Evolutionary conservation across 2,113 vertebrate species (phyloP).

Genomic region (Pardalotus punctatus): DNA sequence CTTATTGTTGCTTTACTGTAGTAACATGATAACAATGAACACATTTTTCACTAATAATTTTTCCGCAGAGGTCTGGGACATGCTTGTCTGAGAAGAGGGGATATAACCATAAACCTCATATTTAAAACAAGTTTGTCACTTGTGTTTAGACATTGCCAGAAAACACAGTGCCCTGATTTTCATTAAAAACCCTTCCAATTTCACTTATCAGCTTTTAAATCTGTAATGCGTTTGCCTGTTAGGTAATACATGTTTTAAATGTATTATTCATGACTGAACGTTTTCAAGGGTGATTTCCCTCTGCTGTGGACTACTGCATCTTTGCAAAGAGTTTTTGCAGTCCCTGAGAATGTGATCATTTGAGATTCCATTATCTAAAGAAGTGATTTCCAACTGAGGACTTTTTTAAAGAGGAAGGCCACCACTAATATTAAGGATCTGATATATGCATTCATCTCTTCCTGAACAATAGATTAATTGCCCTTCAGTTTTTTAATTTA

Average conservation of each 20-base stretch:
- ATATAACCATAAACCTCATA: not conserved
- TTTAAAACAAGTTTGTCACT: not conserved
- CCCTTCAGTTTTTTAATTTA: not conserved
- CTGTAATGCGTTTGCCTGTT: not conserved
- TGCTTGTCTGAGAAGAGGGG: not conserved
- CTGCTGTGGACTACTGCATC: not conserved
- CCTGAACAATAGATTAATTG: not conserved
- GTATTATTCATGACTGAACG: not conserved
- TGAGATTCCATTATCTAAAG: not conserved
- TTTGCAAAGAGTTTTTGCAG: not conserved
- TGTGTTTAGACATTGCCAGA: not conserved
- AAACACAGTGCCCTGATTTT: not conserved
- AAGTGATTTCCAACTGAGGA: not conserved
- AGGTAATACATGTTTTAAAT: not conserved
- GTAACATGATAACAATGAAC: not conserved
- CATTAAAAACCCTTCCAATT: not conserved
- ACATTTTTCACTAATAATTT: constrained; percentile 5
- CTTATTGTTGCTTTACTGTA: not conserved
- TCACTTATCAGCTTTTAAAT: not conserved
- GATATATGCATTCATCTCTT: not conserved
- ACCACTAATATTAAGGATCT: not conserved
- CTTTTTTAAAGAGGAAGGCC: not conserved
- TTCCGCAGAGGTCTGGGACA: not conserved
- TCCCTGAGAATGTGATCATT: not conserved
- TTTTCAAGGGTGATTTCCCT: not conserved